A percentile compares a stretch with the other conserved stretches of the same genome.
phyloP scores from a whole-genome alignment of 2,797 vertebrate species.

The Trematomus bernacchii region DNA sequence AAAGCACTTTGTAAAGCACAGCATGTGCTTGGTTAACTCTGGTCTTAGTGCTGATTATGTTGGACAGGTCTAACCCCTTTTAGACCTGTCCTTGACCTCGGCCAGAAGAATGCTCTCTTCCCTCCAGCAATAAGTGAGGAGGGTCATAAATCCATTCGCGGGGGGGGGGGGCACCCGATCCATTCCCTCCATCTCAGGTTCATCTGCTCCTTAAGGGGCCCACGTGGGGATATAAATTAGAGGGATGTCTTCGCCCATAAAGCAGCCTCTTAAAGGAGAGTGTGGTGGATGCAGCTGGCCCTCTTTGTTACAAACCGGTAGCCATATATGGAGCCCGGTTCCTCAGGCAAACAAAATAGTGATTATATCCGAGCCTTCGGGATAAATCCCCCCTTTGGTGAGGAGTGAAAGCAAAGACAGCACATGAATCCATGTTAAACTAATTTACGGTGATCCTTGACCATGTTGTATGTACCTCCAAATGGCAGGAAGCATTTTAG shows the following conservation, averaged over 20 bases:
- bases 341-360: slow-evolving; percentile 34
- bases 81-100: slow-evolving; percentile 51
- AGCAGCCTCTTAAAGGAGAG: slow-evolving; percentile 73
- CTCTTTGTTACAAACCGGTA: slow-evolving; percentile 66
- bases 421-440: slow-evolving; percentile 55
- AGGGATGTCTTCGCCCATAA: slow-evolving; percentile 74
- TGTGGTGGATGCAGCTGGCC: slow-evolving; percentile 70
- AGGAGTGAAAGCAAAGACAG: slow-evolving; percentile 14
- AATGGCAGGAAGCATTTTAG: slow-evolving; percentile 55
- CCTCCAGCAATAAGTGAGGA: slow-evolving; percentile 49
- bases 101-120: slow-evolving; percentile 37
- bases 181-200: slow-evolving; percentile 68
- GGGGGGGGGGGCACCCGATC: slow-evolving; percentile 49
- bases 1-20: not conserved
- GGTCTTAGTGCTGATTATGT: slow-evolving; percentile 2
- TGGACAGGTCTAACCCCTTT: slow-evolving; percentile 30
- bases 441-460: slow-evolving; percentile 45
- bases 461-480: slow-evolving; percentile 6
- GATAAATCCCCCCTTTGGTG: slow-evolving; percentile 1
- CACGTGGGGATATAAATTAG: slow-evolving; percentile 78
- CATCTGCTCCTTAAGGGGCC: slow-evolving; percentile 73
- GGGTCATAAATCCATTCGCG: slow-evolving; percentile 60
- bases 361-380: slow-evolving; percentile 25
- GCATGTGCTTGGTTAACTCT: not conserved
- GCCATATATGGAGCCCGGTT: slow-evolving; percentile 67